phyloP scores from a whole-genome alignment of 2,888 invertebrate species.

The Brachyptera putata region DNA sequence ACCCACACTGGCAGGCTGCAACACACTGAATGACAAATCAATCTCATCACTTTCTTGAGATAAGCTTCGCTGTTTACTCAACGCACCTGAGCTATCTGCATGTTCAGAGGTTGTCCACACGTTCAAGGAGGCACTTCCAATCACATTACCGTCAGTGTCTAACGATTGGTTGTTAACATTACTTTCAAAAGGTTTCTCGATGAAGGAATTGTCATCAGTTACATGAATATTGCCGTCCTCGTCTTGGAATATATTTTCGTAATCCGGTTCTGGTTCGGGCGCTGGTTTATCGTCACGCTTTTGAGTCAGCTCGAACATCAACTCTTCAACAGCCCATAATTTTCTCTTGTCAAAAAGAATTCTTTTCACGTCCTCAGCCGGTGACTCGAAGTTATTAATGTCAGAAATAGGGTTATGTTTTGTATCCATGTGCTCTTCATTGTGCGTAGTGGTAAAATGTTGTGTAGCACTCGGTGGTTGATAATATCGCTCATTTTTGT shows the following conservation, averaged over 20 bases:
- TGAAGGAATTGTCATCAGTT: background rate
- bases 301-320: constrained; percentile 40
- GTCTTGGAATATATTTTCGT: background rate
- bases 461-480: constrained; percentile 1
- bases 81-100: too few relatives aligned
- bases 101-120: too few relatives aligned
- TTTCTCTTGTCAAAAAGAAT: constrained; percentile 41
- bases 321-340: constrained; percentile 42
- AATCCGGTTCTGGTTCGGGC: constrained; percentile 5
- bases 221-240: background rate
- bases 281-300: constrained; percentile 13
- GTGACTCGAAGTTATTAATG: constrained; percentile 8
- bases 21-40: background rate
- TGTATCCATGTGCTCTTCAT: constrained; percentile 2
- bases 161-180: too few relatives aligned
- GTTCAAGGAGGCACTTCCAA: background rate
- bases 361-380: constrained; percentile 20
- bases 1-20: background rate
- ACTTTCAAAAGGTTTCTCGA: too few relatives aligned
- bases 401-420: background rate
- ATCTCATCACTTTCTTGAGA: constrained; percentile 1
- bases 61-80: background rate
- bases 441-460: too few relatives aligned
- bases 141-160: background rate
- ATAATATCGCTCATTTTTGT: too few relatives aligned